Evolutionary conservation across 1,140 invertebrate species (phyloP).

Genomic region (Oedothorax gibbosus): DNA sequence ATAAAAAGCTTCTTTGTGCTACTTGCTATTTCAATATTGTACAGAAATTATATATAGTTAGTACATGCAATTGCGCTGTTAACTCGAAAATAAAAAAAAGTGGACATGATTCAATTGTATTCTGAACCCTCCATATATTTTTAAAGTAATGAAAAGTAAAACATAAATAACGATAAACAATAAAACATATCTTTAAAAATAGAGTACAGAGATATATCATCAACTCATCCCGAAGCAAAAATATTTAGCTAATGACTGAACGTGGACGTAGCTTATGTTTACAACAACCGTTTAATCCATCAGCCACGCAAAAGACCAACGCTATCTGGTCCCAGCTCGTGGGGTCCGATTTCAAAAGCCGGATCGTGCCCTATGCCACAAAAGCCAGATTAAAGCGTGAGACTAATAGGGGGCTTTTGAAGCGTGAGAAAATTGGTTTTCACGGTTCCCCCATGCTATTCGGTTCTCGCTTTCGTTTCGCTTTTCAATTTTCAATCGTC

Average conservation of each 20-base stretch:
- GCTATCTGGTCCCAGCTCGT: constrained; percentile 2
- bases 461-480: constrained; percentile 3
- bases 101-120: too few relatives aligned
- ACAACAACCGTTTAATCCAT: constrained; percentile 8
- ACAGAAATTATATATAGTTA: too few relatives aligned
- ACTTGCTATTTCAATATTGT: too few relatives aligned
- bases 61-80: too few relatives aligned
- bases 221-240: background rate
- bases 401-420: constrained; percentile 51
- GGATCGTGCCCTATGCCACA: constrained; percentile 49
- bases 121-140: too few relatives aligned
- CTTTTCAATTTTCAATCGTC: constrained; percentile 17
- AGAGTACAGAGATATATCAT: too few relatives aligned
- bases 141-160: too few relatives aligned
- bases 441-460: constrained; percentile 16
- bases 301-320: constrained; percentile 6
- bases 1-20: too few relatives aligned
- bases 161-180: too few relatives aligned
- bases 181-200: too few relatives aligned
- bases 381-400: constrained; percentile 55
- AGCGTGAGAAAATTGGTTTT: constrained; percentile 61
- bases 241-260: constrained; percentile 21
- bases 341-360: constrained; percentile 15
- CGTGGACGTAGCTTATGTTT: background rate
- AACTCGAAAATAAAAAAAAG: too few relatives aligned